Conservation (phyloP, 2,888 invertebrate genomes). For the Catocala sponsa region DNA sequence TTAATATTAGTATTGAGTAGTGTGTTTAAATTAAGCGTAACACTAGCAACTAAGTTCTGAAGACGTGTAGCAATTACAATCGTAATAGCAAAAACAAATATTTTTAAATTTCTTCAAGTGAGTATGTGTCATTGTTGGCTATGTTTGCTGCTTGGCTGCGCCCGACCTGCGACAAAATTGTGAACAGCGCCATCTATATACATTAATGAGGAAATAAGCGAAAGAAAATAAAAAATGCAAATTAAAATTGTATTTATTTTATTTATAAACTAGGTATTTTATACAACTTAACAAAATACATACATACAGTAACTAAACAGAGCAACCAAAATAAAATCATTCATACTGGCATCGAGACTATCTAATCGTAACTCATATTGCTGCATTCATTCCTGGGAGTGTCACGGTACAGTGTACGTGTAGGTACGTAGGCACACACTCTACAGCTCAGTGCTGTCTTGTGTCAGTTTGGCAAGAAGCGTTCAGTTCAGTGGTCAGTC, state of each 20-base stretch:
- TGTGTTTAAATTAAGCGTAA: constrained; percentile 19
- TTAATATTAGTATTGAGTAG: constrained; percentile 30
- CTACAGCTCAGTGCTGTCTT: background rate
- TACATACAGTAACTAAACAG: constrained; percentile 86
- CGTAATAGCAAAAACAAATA: too few relatives aligned
- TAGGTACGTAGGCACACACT: constrained; percentile 22
- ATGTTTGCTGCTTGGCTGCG: too few relatives aligned
- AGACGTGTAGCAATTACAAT: background rate
- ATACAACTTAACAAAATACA: constrained; percentile 88
- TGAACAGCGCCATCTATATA: constrained; percentile 61
- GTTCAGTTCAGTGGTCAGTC: constrained; percentile 39
- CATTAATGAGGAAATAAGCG: constrained; percentile 56
- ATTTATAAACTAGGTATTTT: constrained; percentile 87
- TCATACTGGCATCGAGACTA: constrained; percentile 66
- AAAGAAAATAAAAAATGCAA: constrained; percentile 79
- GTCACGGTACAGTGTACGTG: constrained; percentile 7
- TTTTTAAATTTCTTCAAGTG: too few relatives aligned
- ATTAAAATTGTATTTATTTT: constrained; percentile 81
- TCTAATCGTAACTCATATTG: constrained; percentile 40
- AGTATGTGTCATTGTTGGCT: too few relatives aligned
- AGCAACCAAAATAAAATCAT: constrained; percentile 82
- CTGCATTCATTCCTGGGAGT: constrained; percentile 49
- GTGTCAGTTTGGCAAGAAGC: constrained; percentile 56
- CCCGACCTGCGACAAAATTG: too few relatives aligned
- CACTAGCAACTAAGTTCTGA: constrained; percentile 21